Evolutionary conservation across 2,888 invertebrate species (phyloP).

Genomic region (Operophtera brumata): DNA sequence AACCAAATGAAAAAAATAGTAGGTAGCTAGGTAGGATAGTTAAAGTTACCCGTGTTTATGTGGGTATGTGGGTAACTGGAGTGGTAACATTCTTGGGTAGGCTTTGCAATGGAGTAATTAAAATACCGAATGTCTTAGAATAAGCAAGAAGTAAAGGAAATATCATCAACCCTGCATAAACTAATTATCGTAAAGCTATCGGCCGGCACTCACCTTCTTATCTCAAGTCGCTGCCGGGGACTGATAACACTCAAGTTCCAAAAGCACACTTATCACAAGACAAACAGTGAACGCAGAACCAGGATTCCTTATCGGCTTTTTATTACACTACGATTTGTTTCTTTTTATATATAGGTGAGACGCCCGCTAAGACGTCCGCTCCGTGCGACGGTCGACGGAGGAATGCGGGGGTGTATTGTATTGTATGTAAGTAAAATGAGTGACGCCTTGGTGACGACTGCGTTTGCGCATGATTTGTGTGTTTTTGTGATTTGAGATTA

Average conservation of each 20-base stretch:
- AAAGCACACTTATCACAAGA: slow-evolving; percentile 59
- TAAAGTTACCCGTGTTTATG: no score
- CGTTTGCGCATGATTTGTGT: slow-evolving; percentile 47
- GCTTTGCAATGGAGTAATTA: background rate
- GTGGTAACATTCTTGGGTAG: no score
- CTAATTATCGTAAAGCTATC: slow-evolving; percentile 76
- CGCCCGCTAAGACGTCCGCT: slow-evolving; percentile 53
- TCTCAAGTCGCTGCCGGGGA: slow-evolving; percentile 62
- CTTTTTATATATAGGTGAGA: background rate
- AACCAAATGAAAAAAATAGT: no score
- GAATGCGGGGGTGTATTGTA: slow-evolving; percentile 57
- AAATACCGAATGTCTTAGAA: slow-evolving; percentile 5
- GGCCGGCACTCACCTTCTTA: slow-evolving; percentile 73
- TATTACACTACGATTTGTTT: slow-evolving; percentile 51
- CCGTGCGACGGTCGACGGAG: slow-evolving; percentile 47
- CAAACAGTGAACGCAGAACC: slow-evolving; percentile 26
- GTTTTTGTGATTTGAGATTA: slow-evolving; percentile 21
- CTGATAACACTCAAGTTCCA: slow-evolving; percentile 60
- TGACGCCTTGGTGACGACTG: slow-evolving; percentile 51
- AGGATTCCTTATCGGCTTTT: slow-evolving; percentile 52
- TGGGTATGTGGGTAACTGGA: no score
- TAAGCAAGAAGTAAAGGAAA: slow-evolving; percentile 12
- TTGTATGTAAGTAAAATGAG: no score
- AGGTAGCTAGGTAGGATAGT: no score
- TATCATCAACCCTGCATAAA: slow-evolving; percentile 37